These are phyloP conservation scores for Geophilus truncorum DNA, from an alignment of 2,888 invertebrate genomes.

Conservation along the genomic window DNA sequence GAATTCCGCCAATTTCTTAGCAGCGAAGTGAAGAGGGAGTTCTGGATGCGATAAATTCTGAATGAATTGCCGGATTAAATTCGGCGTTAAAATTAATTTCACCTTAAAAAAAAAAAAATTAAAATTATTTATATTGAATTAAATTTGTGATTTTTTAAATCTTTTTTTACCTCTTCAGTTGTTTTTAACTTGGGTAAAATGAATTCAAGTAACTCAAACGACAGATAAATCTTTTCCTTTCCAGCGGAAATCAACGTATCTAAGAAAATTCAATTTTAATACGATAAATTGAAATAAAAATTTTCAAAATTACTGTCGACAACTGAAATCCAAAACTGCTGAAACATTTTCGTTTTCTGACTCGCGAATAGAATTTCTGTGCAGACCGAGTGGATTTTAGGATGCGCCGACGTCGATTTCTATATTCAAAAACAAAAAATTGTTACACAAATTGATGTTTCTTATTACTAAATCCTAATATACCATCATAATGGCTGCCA, in stretches of 20 bases:
- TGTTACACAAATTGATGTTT: constrained; percentile 48
- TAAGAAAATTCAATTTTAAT: not conserved
- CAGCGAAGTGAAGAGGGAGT: not conserved
- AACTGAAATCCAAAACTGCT: not conserved
- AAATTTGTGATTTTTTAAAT: too few relatives aligned
- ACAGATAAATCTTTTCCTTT: not conserved
- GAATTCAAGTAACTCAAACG: not conserved
- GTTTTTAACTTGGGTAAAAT: not conserved
- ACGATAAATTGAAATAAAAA: not conserved
- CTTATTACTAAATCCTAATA: not conserved
- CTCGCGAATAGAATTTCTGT: not conserved
- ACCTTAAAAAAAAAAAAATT: too few relatives aligned
- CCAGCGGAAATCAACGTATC: not conserved
- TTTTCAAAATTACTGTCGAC: not conserved
- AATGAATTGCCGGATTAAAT: not conserved
- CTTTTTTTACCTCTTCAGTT: too few relatives aligned
- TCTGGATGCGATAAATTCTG: not conserved
- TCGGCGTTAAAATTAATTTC: not conserved
- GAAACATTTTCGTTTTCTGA: not conserved
- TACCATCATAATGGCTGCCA: not conserved
- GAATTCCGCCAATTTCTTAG: not conserved
- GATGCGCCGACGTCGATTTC: not conserved
- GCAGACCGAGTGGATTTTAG: not conserved
- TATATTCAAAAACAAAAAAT: constrained; percentile 38
- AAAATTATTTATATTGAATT: too few relatives aligned